phyloP scores from a whole-genome alignment of 2,113 vertebrate species.

The Delphinus delphis region DNA sequence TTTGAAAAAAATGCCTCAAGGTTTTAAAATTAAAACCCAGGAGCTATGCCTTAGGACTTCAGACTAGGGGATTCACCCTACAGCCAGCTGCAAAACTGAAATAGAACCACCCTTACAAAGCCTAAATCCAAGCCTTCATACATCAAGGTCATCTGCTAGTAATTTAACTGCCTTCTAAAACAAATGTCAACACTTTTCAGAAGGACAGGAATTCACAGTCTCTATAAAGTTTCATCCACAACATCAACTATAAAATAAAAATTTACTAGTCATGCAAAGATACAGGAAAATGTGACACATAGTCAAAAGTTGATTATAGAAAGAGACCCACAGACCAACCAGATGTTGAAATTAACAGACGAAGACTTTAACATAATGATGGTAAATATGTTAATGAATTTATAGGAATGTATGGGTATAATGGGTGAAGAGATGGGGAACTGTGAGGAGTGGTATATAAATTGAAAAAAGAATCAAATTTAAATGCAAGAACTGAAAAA shows the following conservation, averaged over 20 bases:
- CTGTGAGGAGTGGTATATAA: background rate
- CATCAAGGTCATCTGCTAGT: background rate
- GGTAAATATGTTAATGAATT: background rate
- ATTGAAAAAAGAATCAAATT: background rate
- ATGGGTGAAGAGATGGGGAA: background rate
- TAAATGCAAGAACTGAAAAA: background rate
- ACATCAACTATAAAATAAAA: background rate
- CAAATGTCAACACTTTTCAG: background rate
- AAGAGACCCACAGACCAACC: background rate
- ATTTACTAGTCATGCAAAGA: background rate
- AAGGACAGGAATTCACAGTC: conserved; percentile 1
- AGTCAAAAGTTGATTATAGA: background rate
- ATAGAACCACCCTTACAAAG: background rate
- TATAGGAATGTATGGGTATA: background rate
- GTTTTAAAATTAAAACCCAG: conserved; percentile 30
- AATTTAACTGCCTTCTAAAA: conserved; percentile 1
- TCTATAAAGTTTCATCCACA: background rate
- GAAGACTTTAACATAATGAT: background rate
- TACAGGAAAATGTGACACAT: background rate
- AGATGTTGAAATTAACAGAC: background rate
- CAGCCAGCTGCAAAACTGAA: background rate
- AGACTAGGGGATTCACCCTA: background rate
- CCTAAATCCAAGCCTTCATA: background rate
- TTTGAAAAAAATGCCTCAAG: background rate
- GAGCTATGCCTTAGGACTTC: background rate